Percentiles rank a stretch among this genome's conserved stretches.
phyloP scores from a whole-genome alignment of 2,797 vertebrate genomes.

The Eospalax fontanierii region DNA sequence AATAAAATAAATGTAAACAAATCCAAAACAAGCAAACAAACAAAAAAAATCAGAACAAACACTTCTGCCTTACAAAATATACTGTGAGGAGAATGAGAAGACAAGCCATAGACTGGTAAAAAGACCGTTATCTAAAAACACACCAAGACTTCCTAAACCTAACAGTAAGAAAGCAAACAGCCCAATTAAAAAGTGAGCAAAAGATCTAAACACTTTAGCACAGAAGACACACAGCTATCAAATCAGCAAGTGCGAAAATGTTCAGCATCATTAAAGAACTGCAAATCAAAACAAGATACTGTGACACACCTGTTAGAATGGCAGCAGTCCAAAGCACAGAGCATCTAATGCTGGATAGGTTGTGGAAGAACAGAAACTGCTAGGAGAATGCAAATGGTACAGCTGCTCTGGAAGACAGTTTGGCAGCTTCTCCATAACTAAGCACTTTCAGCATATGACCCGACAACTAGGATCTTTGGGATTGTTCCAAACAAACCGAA shows the following conservation, averaged over 20 bases:
- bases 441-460: background rate
- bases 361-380: background rate
- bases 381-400: background rate
- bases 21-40: background rate
- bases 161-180: background rate
- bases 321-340: background rate
- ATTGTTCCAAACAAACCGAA: background rate
- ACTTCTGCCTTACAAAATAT: background rate
- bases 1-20: background rate
- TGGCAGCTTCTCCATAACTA: background rate
- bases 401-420: background rate
- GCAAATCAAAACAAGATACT: background rate
- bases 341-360: background rate
- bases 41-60: background rate
- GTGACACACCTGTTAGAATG: background rate
- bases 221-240: background rate
- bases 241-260: background rate
- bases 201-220: background rate
- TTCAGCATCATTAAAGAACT: background rate
- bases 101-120: background rate
- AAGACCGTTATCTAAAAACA: slow-evolving; percentile 5
- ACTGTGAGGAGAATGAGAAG: slow-evolving; percentile 2
- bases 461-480: background rate
- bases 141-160: background rate
- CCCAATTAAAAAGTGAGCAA: background rate